Percentiles rank a stretch among this genome's conserved stretches.
Evolutionary conservation across 2,113 vertebrate genomes (phyloP).

Genomic region (Grus americana): DNA sequence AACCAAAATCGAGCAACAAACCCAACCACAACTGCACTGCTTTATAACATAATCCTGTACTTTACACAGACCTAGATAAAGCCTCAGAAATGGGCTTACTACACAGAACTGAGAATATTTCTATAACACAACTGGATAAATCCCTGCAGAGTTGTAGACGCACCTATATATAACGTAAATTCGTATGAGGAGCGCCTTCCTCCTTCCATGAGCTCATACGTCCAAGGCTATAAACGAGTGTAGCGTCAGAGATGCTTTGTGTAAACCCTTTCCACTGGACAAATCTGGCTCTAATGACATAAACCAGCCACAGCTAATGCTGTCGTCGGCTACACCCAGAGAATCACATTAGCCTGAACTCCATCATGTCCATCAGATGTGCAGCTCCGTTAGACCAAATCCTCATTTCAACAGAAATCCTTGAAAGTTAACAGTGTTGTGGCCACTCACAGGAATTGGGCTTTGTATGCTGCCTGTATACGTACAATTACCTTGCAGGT

Average conservation of each 20-base stretch:
- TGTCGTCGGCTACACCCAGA: background rate
- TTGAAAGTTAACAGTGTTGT: background rate
- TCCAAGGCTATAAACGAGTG: fast-evolving
- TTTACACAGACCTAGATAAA: background rate
- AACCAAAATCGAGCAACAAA: background rate
- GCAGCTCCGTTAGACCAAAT: background rate
- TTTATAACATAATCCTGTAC: background rate
- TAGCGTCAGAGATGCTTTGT: background rate
- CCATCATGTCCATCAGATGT: background rate
- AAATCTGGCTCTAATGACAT: background rate
- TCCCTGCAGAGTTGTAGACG: background rate
- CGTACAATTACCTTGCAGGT: fast-evolving
- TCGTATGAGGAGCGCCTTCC: background rate
- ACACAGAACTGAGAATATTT: background rate
- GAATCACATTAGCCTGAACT: background rate
- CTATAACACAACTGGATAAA: background rate
- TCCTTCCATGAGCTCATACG: background rate
- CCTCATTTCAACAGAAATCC: background rate
- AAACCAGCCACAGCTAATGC: background rate
- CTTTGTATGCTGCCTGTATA: background rate
- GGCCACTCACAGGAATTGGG: background rate
- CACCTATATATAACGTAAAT: fast-evolving
- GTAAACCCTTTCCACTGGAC: background rate
- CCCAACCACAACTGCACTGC: background rate
- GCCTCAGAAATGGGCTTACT: background rate